phyloP scores from a whole-genome alignment of 2,797 vertebrate species.

The Octomys mimax region DNA sequence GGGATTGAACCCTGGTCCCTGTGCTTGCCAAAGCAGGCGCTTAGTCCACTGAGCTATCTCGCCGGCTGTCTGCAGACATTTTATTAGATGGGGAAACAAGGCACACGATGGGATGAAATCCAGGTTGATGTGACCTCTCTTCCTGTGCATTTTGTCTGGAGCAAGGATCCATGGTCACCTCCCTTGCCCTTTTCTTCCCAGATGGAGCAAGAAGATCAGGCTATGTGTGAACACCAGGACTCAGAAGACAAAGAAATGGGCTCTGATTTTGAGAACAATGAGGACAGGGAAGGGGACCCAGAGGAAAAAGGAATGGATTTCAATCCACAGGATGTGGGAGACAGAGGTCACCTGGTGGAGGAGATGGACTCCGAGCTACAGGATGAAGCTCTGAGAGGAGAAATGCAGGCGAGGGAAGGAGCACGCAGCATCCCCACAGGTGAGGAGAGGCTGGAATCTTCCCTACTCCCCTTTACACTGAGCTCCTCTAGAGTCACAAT shows the following conservation, averaged over 20 bases:
- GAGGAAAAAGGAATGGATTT: slow-evolving; percentile 56
- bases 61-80: background rate
- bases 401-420: background rate
- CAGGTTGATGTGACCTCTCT: background rate
- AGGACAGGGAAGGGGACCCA: slow-evolving; percentile 68
- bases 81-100: background rate
- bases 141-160: slow-evolving; percentile 68
- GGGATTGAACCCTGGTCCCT: too few relatives aligned
- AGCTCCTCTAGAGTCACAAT: background rate
- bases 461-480: background rate
- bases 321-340: background rate
- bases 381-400: background rate
- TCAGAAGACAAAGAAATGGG: slow-evolving; percentile 70
- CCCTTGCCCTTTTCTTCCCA: slow-evolving; percentile 42
- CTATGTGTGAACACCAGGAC: slow-evolving; percentile 52
- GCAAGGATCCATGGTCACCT: slow-evolving; percentile 48
- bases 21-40: too few relatives aligned
- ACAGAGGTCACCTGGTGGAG: background rate
- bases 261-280: slow-evolving; percentile 74
- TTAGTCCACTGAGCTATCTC: too few relatives aligned
- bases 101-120: background rate
- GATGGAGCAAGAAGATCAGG: slow-evolving; percentile 76
- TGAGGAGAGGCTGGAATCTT: slow-evolving; percentile 46
- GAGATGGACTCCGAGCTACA: background rate
- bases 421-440: slow-evolving; percentile 65